These are phyloP conservation scores for Hycleus phaleratus DNA, from an alignment of 1,140 invertebrate species.

Conservation along the genomic window DNA sequence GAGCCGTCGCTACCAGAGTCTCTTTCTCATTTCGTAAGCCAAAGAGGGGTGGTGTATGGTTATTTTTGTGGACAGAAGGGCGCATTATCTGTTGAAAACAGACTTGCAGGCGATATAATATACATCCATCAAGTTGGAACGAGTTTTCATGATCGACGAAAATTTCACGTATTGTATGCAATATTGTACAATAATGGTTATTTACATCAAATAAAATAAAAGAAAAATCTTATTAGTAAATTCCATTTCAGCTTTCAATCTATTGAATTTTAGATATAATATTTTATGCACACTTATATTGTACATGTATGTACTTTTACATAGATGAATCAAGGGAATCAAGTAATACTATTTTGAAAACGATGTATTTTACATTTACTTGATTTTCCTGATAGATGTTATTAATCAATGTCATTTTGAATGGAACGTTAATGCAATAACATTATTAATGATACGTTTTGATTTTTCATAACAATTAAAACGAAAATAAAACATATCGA, in stretches of 20 bases:
- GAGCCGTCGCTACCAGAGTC: slow-evolving; percentile 15
- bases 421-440: slow-evolving; percentile 10
- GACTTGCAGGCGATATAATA: slow-evolving; percentile 15
- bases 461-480: too few relatives aligned
- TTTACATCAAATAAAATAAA: too few relatives aligned
- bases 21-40: slow-evolving; percentile 19
- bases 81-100: slow-evolving; percentile 17
- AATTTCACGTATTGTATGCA: slow-evolving; percentile 12
- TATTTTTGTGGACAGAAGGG: slow-evolving; percentile 15
- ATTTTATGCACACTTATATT: not conserved
- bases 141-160: slow-evolving; percentile 6
- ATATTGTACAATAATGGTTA: too few relatives aligned
- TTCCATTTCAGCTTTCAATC: not conserved
- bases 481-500: too few relatives aligned
- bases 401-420: slow-evolving; percentile 14
- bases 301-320: too few relatives aligned
- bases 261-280: slow-evolving; percentile 13
- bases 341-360: slow-evolving; percentile 12
- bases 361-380: slow-evolving; percentile 13
- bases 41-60: slow-evolving; percentile 9
- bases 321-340: slow-evolving; percentile 3
- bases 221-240: too few relatives aligned
- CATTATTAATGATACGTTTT: slow-evolving; percentile 10
- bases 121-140: slow-evolving; percentile 14
- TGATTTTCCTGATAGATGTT: slow-evolving; percentile 10